Evolutionary conservation across 2,113 vertebrate species (phyloP).

Genomic region (Uria lomvia): DNA sequence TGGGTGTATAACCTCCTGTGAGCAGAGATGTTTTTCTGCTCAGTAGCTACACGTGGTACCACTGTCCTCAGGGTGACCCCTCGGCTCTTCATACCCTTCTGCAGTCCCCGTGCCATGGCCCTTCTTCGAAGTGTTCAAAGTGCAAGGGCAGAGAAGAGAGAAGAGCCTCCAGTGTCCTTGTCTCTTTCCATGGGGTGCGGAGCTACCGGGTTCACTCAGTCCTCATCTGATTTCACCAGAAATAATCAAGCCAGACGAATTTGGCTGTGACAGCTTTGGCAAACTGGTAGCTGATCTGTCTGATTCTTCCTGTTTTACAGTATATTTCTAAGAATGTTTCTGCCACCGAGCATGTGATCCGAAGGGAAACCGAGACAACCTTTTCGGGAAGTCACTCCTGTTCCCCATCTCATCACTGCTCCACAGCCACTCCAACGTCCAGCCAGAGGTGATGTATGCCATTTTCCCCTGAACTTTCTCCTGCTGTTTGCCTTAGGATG

Average conservation of each 20-base stretch:
- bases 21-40: not conserved
- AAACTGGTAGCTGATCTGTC: not conserved
- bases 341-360: constrained; percentile 89
- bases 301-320: constrained; percentile 69
- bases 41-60: not conserved
- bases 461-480: not conserved
- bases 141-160: not conserved
- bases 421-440: constrained; percentile 90
- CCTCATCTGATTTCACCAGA: not conserved
- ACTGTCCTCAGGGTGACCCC: not conserved
- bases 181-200: fast-evolving
- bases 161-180: not conserved
- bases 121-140: not conserved
- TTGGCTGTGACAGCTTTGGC: not conserved
- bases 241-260: not conserved
- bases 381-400: constrained; percentile 93
- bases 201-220: not conserved
- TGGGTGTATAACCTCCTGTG: not conserved
- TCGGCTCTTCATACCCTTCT: not conserved
- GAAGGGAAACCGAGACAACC: constrained; percentile 87
- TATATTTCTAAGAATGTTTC: constrained; percentile 96
- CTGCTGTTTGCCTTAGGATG: not conserved
- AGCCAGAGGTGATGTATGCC: constrained; percentile 83
- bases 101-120: fast-evolving
- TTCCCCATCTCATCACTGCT: constrained; percentile 94